Conservation (phyloP, 2,888 invertebrate genomes). For the Cephus pygmeus region DNA sequence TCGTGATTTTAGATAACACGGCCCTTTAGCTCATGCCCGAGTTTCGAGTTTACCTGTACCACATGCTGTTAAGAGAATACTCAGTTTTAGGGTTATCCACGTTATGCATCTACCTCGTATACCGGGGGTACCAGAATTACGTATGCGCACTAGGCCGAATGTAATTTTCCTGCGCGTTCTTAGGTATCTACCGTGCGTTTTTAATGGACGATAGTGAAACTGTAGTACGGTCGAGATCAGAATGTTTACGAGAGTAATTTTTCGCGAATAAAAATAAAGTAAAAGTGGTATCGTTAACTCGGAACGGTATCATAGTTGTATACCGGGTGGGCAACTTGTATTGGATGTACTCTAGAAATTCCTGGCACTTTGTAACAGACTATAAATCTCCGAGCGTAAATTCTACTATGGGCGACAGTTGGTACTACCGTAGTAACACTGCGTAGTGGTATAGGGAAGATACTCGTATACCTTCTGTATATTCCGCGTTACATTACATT, state of each 20-base stretch:
- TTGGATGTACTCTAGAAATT: background rate
- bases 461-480: background rate
- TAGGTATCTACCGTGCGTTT: background rate
- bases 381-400: background rate
- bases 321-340: background rate
- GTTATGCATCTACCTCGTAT: background rate
- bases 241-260: background rate
- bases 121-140: background rate
- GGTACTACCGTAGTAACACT: background rate
- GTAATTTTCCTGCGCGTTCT: background rate
- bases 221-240: background rate
- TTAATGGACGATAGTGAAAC: background rate
- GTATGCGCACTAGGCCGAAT: background rate
- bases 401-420: background rate
- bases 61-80: background rate
- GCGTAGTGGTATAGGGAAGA: background rate
- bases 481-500: background rate
- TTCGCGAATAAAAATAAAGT: background rate
- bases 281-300: background rate
- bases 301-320: background rate
- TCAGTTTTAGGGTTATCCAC: background rate
- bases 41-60: conserved; percentile 16
- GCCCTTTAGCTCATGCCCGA: conserved; percentile 27
- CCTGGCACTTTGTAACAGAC: background rate
- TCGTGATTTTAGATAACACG: conserved; percentile 35